A percentile compares a stretch with the other conserved stretches of the same genome.
Evolutionary conservation across 2,888 invertebrate species (phyloP).

Genomic region (Melanophora roralis): DNA sequence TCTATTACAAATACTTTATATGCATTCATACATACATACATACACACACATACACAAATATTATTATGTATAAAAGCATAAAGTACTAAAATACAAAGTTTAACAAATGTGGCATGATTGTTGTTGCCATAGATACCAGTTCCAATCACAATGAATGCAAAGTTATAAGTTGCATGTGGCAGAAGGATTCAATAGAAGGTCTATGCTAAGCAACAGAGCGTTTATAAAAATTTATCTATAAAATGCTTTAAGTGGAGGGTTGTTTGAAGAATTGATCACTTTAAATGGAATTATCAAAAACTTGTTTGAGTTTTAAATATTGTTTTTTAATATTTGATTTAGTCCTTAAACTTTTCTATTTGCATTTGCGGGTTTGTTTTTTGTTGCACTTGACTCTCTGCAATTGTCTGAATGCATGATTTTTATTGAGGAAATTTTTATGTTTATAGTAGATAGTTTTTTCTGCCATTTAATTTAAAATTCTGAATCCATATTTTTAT

Average conservation of each 20-base stretch:
- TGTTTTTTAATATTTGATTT: background rate
- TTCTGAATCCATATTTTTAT: constrained; percentile 30
- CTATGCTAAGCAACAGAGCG: background rate
- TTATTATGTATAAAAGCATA: background rate
- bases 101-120: constrained; percentile 21
- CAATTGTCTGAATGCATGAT: constrained; percentile 17
- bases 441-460: constrained; percentile 26
- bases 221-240: background rate
- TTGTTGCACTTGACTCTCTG: constrained; percentile 33
- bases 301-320: background rate
- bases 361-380: background rate
- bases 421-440: constrained; percentile 48
- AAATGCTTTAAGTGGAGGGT: background rate
- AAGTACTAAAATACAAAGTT: constrained; percentile 1
- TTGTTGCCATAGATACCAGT: constrained; percentile 8
- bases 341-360: background rate
- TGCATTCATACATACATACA: background rate
- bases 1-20: constrained; percentile 43
- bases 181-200: background rate
- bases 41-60: background rate
- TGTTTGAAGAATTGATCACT: background rate
- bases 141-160: constrained; percentile 20
- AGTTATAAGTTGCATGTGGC: background rate
- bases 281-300: background rate
- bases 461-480: background rate